A percentile compares a stretch with the other conserved stretches of the same genome.
These are phyloP conservation scores for Aleiodes testaceus DNA, from an alignment of 2,888 invertebrate species.

Conservation along the genomic window DNA sequence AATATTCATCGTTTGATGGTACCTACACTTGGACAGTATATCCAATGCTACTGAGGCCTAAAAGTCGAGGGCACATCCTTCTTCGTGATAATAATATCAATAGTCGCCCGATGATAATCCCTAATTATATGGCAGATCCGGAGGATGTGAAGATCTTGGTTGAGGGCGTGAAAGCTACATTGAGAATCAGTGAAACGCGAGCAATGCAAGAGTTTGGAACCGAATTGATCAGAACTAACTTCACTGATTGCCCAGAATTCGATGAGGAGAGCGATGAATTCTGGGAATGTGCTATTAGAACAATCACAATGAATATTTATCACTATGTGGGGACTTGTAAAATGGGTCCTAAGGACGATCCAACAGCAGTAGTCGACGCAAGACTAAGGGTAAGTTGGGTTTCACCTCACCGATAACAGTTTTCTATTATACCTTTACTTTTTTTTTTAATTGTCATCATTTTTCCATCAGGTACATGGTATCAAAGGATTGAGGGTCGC, in stretches of 20 bases:
- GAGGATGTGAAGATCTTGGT: slow-evolving; percentile 76
- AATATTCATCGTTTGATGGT: slow-evolving; percentile 76
- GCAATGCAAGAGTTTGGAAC: slow-evolving; percentile 77
- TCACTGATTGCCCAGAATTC: slow-evolving; percentile 74
- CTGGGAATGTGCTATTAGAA: slow-evolving; percentile 78
- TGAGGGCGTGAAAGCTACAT: slow-evolving; percentile 75
- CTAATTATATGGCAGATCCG: slow-evolving; percentile 79
- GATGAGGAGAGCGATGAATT: slow-evolving; percentile 76
- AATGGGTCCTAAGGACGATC: slow-evolving; percentile 78
- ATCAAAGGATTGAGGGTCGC: slow-evolving; percentile 77
- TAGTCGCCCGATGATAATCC: slow-evolving; percentile 79
- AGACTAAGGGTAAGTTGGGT: slow-evolving; percentile 74
- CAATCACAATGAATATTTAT: slow-evolving; percentile 76
- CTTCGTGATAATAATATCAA: slow-evolving; percentile 78
- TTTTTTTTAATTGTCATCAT: neutral
- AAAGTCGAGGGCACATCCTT: slow-evolving; percentile 78
- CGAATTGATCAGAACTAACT: slow-evolving; percentile 73
- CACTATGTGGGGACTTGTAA: slow-evolving; percentile 80
- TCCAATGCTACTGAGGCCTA: slow-evolving; percentile 77
- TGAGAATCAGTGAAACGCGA: slow-evolving; percentile 75
- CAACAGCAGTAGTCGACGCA: slow-evolving; percentile 78
- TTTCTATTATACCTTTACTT: neutral
- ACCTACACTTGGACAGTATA: slow-evolving; percentile 61
- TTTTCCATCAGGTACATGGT: slow-evolving; percentile 68
- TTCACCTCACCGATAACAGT: neutral